Evolutionary conservation across 2,888 invertebrate species (phyloP).

Genomic region (Germaria angustata): DNA sequence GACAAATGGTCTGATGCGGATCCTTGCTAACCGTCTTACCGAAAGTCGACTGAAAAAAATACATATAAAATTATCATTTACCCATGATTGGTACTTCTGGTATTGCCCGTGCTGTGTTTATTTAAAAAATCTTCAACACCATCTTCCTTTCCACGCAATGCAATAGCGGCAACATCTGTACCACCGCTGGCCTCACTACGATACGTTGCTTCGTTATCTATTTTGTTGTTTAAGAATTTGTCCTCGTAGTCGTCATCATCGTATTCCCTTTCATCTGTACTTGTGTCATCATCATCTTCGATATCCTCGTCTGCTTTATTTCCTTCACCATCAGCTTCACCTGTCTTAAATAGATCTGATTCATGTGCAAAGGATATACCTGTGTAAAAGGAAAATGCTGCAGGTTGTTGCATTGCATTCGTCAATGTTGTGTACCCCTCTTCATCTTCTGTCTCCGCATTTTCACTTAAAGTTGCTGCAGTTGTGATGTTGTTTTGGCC

Average conservation of each 20-base stretch:
- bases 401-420: conserved; percentile 71
- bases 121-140: conserved; percentile 71
- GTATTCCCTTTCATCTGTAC: conserved; percentile 46
- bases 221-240: conserved; percentile 30
- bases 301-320: conserved; percentile 37
- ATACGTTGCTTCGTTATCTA: conserved; percentile 52
- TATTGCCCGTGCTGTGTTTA: conserved; percentile 69
- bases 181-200: conserved; percentile 55
- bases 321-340: conserved; percentile 65
- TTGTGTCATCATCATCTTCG: conserved; percentile 28
- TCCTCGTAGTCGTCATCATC: conserved; percentile 61
- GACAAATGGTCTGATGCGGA: too few relatives aligned
- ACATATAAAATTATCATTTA: conserved; percentile 67
- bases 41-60: too few relatives aligned
- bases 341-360: conserved; percentile 58
- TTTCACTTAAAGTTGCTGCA: conserved; percentile 19
- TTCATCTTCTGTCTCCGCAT: conserved; percentile 46
- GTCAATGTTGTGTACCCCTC: neutral
- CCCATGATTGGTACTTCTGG: conserved; percentile 72
- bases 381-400: conserved; percentile 72
- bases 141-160: conserved; percentile 52
- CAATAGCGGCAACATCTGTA: conserved; percentile 28
- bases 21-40: too few relatives aligned
- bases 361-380: conserved; percentile 75
- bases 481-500: conserved; percentile 50